Evolutionary conservation across 2,113 vertebrate species (phyloP).

Genomic region (Isurus oxyrinchus): DNA sequence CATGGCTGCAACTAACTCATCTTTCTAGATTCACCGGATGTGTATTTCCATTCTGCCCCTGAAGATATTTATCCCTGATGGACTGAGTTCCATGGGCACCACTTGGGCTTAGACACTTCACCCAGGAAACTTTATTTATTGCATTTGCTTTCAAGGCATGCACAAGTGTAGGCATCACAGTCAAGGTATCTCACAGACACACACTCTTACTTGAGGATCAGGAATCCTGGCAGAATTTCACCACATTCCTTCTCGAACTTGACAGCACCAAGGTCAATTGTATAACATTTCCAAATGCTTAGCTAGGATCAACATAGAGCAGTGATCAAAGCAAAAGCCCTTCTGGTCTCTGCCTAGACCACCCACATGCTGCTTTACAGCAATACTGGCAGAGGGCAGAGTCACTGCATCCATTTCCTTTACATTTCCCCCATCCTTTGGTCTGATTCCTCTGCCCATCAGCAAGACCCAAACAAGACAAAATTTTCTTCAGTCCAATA

Average conservation of each 20-base stretch:
- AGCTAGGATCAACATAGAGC: neutral
- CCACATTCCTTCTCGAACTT: neutral
- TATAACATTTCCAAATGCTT: neutral
- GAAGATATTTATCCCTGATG: neutral
- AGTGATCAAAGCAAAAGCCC: neutral
- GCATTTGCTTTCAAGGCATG: too few relatives aligned
- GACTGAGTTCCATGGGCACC: too few relatives aligned
- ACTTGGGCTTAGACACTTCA: neutral
- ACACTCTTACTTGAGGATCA: neutral
- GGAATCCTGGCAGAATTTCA: neutral
- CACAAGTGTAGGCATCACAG: neutral
- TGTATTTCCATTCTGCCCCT: neutral
- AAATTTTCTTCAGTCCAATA: too few relatives aligned
- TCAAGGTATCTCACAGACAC: neutral
- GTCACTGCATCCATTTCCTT: too few relatives aligned
- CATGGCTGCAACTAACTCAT: neutral
- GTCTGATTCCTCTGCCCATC: too few relatives aligned
- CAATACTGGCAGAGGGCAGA: neutral
- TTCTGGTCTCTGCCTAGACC: neutral
- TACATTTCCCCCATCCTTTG: too few relatives aligned
- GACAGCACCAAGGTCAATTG: neutral
- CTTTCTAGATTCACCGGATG: neutral
- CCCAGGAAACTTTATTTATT: neutral
- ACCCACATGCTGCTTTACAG: too few relatives aligned
- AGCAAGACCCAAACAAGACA: too few relatives aligned